Conservation (phyloP, 2,888 invertebrate species). For the Ditula angustiorana region DNA sequence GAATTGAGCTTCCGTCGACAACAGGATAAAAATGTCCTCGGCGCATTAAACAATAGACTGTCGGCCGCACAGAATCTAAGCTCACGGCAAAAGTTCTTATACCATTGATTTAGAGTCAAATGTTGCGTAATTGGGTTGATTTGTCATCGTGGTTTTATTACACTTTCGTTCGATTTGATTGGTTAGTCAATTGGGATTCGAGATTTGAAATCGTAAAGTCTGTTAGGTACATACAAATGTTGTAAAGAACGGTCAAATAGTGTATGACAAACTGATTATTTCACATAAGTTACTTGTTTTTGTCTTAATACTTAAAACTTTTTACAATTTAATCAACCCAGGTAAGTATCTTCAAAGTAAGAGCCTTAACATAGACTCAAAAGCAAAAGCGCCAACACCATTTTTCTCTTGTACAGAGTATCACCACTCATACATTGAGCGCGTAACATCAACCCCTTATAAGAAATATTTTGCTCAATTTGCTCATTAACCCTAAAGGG, state of each 20-base stretch:
- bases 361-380: not conserved
- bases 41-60: slow-evolving; percentile 45
- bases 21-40: slow-evolving; percentile 45
- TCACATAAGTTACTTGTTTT: too few relatives aligned
- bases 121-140: not conserved
- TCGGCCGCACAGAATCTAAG: slow-evolving; percentile 7
- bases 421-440: not conserved
- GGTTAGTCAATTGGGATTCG: slow-evolving; percentile 29
- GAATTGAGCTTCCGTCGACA: slow-evolving; percentile 46
- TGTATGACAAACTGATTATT: not conserved
- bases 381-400: not conserved
- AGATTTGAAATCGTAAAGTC: slow-evolving; percentile 15
- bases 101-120: slow-evolving; percentile 1
- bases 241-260: not conserved
- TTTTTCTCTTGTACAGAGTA: not conserved
- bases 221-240: not conserved
- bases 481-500: not conserved
- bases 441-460: not conserved
- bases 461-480: not conserved
- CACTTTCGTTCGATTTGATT: slow-evolving; percentile 39
- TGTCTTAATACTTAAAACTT: too few relatives aligned
- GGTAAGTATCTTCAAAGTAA: too few relatives aligned
- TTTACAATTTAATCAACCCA: too few relatives aligned
- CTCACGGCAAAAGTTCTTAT: slow-evolving; percentile 8
- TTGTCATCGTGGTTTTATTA: not conserved